Percentiles rank a stretch among this genome's conserved stretches.
Evolutionary conservation across 2,888 invertebrate genomes (phyloP).

Genomic region (Drosophila infuscata): DNA sequence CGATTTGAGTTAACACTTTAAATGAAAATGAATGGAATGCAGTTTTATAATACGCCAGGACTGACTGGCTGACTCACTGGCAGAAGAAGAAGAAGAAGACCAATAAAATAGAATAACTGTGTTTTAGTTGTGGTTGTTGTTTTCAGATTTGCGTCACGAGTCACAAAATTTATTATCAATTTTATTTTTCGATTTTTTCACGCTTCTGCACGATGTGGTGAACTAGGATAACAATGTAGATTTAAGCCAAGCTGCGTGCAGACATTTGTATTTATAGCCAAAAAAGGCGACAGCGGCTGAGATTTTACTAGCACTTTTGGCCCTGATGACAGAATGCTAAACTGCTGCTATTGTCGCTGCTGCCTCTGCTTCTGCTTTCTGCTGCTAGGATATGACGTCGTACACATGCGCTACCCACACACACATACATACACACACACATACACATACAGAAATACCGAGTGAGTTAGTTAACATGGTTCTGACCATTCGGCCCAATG

Average conservation of each 20-base stretch:
- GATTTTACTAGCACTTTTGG: constrained; percentile 71
- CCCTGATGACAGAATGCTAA: constrained; percentile 50
- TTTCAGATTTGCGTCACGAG: constrained; percentile 63
- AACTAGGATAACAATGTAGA: constrained; percentile 82
- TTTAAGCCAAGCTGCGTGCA: constrained; percentile 81
- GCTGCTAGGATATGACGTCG: constrained; percentile 63
- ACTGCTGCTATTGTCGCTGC: constrained; percentile 20
- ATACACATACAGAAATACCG: neutral
- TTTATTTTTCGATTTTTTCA: constrained; percentile 31
- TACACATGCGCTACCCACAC: constrained; percentile 66
- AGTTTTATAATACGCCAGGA: constrained; percentile 47
- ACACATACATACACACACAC: neutral
- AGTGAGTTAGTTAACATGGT: constrained; percentile 28
- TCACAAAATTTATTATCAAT: constrained; percentile 33
- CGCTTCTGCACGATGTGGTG: constrained; percentile 66
- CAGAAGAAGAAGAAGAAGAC: constrained; percentile 9
- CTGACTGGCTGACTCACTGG: constrained; percentile 52
- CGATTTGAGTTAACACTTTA: neutral
- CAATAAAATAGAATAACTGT: neutral
- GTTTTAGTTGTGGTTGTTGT: constrained; percentile 18
- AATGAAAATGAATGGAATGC: constrained; percentile 38
- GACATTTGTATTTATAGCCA: constrained; percentile 84
- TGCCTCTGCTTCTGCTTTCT: constrained; percentile 13
- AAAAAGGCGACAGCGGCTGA: constrained; percentile 64
- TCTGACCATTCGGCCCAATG: constrained; percentile 61